These are phyloP conservation scores for Lypha dubia DNA, from an alignment of 2,888 invertebrate species.

Conservation along the genomic window DNA sequence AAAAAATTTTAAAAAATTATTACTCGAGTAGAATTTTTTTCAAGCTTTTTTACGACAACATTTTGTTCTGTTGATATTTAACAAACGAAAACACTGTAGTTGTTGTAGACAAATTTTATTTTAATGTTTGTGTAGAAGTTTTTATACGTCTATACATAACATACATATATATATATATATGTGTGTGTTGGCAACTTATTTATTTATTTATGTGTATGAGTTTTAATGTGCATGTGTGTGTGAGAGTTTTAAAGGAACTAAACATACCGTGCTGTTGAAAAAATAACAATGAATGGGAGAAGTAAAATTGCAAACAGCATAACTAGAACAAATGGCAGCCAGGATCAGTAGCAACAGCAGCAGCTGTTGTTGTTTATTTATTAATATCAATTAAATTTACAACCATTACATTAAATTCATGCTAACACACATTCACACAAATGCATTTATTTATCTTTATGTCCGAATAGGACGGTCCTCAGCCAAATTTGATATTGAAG, in stretches of 20 bases:
- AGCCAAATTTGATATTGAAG: neutral
- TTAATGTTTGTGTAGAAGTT: conserved; percentile 5
- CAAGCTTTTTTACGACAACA: conserved; percentile 32
- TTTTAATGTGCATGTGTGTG: neutral
- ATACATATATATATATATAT: neutral
- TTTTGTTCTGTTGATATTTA: conserved; percentile 67
- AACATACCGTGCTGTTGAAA: conserved; percentile 13
- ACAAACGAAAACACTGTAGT: conserved; percentile 39
- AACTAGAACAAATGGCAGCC: conserved; percentile 19
- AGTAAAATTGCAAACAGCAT: conserved; percentile 24
- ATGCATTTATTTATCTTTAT: conserved; percentile 27
- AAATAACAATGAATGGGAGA: conserved; percentile 48
- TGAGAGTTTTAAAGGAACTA: conserved; percentile 14
- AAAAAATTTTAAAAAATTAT: too few species aligned
- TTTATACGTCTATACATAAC: too few species aligned
- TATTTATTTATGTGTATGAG: conserved; percentile 28
- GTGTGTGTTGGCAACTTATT: conserved; percentile 30
- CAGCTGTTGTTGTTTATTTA: conserved; percentile 69
- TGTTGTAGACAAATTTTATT: conserved; percentile 38
- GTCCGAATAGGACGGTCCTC: neutral
- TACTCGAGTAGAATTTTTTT: conserved; percentile 17
- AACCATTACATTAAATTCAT: conserved; percentile 67
- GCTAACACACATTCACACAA: conserved; percentile 21
- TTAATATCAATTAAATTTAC: conserved; percentile 72
- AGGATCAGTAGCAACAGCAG: conserved; percentile 12